Conservation (phyloP, 1,140 invertebrate species). For the Caenorhabditis inopinata region DNA sequence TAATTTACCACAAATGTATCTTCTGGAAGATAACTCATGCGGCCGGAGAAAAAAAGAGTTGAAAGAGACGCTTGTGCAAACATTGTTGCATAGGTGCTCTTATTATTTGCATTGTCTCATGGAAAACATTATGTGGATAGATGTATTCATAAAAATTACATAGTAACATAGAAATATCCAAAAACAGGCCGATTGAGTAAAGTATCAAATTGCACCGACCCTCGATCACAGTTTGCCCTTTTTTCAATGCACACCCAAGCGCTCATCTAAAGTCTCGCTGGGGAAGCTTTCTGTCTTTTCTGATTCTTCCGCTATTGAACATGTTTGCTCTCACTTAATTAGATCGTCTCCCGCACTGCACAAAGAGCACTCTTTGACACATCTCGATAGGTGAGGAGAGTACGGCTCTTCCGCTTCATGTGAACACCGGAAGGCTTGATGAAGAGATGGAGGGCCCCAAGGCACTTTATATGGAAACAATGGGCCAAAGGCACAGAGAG, state of each 20-base stretch:
- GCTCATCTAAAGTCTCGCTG: background rate
- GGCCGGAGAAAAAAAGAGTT: slow-evolving; percentile 19
- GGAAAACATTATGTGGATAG: slow-evolving; percentile 15
- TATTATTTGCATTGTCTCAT: slow-evolving; percentile 27
- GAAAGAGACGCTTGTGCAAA: slow-evolving; percentile 9
- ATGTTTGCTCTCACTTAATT: slow-evolving; percentile 32
- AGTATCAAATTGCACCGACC: background rate
- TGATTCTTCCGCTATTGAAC: background rate
- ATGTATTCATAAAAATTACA: slow-evolving; percentile 11
- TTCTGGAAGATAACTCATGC: background rate
- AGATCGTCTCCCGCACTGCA: background rate
- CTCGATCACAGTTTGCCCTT: too few species aligned
- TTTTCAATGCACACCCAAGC: too few species aligned
- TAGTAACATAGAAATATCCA: background rate
- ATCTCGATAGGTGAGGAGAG: background rate
- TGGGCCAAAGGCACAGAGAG: background rate
- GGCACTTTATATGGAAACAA: slow-evolving; percentile 31
- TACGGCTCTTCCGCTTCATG: slow-evolving; percentile 11
- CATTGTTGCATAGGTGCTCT: slow-evolving; percentile 1
- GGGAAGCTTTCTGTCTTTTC: background rate
- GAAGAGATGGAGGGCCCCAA: background rate
- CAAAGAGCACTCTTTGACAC: slow-evolving; percentile 9
- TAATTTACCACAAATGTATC: too few species aligned
- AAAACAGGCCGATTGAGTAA: background rate
- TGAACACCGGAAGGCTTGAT: slow-evolving; percentile 27